These are phyloP conservation scores for Gallinago nigripennis DNA, from an alignment of 2,797 vertebrate genomes.

Conservation along the genomic window DNA sequence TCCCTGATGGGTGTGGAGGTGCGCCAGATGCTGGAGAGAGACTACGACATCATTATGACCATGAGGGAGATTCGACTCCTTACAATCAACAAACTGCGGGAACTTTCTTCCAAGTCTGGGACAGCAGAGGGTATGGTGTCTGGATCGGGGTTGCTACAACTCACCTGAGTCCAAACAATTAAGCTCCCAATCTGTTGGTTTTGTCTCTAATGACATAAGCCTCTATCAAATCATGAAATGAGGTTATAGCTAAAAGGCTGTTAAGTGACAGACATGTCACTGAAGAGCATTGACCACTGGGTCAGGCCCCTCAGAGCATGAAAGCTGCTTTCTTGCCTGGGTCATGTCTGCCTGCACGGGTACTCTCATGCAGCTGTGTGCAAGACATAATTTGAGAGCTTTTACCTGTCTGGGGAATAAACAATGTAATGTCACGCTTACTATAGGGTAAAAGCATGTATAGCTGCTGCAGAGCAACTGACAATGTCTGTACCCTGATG, in stretches of 20 bases:
- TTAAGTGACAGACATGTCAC: background rate
- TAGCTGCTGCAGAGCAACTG: background rate
- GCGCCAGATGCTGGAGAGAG: slow-evolving; percentile 91
- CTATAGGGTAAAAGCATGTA: background rate
- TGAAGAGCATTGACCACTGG: background rate
- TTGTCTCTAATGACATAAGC: background rate
- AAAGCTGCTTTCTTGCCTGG: background rate
- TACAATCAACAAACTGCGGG: slow-evolving; percentile 88
- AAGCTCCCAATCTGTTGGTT: background rate
- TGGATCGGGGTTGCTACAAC: background rate
- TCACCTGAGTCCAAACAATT: background rate
- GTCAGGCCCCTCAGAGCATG: background rate
- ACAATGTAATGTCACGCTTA: background rate
- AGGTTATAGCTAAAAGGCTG: background rate
- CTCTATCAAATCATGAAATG: background rate
- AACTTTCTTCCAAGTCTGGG: slow-evolving; percentile 78
- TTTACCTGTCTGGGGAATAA: background rate
- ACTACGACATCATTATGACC: slow-evolving; percentile 89
- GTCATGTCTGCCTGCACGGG: background rate
- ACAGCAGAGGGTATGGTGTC: slow-evolving; percentile 70
- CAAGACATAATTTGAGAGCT: background rate
- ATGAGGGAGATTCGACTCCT: slow-evolving; percentile 93
- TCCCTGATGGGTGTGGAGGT: slow-evolving; percentile 98
- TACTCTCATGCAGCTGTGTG: background rate
- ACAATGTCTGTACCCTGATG: background rate